phyloP scores from a whole-genome alignment of 2,113 vertebrate genomes.

The Alectura lathami region DNA sequence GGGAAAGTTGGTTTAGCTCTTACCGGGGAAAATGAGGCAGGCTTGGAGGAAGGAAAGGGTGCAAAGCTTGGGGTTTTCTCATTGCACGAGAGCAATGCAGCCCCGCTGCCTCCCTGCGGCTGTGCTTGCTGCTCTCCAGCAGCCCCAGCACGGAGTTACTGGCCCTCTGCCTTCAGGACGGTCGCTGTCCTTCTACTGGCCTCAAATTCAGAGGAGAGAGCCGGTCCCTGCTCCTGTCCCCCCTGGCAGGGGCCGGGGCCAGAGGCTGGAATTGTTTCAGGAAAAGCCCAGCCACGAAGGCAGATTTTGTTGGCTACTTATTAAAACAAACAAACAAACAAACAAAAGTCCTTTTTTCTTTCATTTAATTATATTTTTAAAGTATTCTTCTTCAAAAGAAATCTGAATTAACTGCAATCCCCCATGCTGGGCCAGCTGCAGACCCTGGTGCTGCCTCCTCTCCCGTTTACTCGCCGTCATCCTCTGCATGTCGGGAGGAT shows the following conservation, averaged over 20 bases:
- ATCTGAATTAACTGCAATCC: background rate
- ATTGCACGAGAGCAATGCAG: background rate
- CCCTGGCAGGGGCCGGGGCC: background rate
- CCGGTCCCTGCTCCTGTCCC: rapidly evolving
- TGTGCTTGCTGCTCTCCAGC: background rate
- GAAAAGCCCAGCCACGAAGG: background rate
- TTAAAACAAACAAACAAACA: too few species aligned
- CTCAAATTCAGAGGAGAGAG: background rate
- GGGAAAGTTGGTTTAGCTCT: background rate
- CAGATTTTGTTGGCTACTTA: background rate
- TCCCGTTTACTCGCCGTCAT: rapidly evolving
- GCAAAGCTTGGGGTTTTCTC: background rate
- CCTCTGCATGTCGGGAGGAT: background rate
- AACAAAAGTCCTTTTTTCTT: rapidly evolving
- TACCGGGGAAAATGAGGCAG: background rate
- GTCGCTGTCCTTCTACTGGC: background rate
- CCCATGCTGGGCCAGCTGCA: too few species aligned
- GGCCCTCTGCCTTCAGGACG: background rate
- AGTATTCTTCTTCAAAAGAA: background rate
- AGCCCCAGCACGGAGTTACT: background rate
- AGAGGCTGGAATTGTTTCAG: background rate
- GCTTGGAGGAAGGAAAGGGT: background rate
- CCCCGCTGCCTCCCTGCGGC: background rate
- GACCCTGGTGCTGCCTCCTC: background rate
- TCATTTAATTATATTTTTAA: background rate